Conservation (phyloP, 2,113 vertebrate species). For the Potamarius usumacintae region DNA sequence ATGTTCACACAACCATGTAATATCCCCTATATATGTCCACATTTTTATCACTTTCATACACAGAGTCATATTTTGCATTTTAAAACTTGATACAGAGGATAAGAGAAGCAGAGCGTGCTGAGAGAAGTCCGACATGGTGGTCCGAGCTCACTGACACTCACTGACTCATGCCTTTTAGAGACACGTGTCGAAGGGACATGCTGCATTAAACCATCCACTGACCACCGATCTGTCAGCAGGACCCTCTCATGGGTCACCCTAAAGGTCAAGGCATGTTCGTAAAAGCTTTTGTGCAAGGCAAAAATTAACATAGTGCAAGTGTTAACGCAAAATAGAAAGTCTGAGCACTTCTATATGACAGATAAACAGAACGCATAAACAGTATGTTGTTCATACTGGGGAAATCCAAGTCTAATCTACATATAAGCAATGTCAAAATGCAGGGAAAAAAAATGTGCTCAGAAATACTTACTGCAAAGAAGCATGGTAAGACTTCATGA, state of each 20-base stretch:
- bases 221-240: conserved; percentile 43
- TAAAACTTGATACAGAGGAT: not conserved
- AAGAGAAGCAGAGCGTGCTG: conserved; percentile 25
- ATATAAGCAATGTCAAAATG: not conserved
- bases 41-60: not conserved
- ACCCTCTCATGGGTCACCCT: conserved; percentile 29
- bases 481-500: not conserved
- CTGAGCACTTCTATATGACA: not conserved
- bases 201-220: conserved; percentile 44
- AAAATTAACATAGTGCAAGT: conserved; percentile 3
- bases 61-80: not conserved
- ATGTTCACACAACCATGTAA: no score
- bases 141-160: conserved; percentile 54
- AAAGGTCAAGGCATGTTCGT: conserved; percentile 46
- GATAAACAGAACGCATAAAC: not conserved
- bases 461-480: not conserved
- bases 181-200: conserved; percentile 37
- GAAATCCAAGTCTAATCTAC: not conserved
- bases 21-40: not conserved
- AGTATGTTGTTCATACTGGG: not conserved
- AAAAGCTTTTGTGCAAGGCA: conserved; percentile 5
- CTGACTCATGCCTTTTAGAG: conserved; percentile 43
- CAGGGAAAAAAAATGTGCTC: not conserved
- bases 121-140: conserved; percentile 48
- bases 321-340: not conserved